Conservation (phyloP, 53 echinoderm and acorn worm species). For the Patiria pectinifera region DNA sequence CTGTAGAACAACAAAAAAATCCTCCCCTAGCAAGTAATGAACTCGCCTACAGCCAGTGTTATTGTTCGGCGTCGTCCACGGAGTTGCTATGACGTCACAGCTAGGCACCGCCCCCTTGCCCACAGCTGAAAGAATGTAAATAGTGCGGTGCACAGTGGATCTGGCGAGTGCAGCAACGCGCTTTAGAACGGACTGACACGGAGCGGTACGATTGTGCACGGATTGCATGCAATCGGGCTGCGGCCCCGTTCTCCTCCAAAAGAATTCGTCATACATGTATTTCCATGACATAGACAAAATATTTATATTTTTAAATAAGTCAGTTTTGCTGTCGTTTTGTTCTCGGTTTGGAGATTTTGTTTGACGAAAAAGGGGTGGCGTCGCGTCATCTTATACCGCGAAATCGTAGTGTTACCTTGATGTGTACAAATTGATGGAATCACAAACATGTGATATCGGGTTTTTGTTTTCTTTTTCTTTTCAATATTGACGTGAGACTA, state of each 20-base stretch:
- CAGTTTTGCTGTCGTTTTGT: neutral
- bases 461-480: neutral
- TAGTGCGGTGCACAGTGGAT: constrained; percentile 10
- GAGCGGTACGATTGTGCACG: neutral
- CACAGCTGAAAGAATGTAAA: neutral
- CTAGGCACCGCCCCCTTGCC: constrained; percentile 55
- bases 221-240: neutral
- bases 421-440: neutral
- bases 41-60: constrained; percentile 35
- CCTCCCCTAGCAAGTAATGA: constrained; percentile 43
- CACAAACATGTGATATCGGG: neutral
- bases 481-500: neutral
- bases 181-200: neutral
- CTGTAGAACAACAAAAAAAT: neutral
- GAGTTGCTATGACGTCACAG: constrained; percentile 66
- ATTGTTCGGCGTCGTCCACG: constrained; percentile 47
- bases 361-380: neutral
- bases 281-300: constrained; percentile 4
- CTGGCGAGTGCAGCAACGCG: neutral
- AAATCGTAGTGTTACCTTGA: neutral
- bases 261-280: neutral
- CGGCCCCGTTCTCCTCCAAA: neutral
- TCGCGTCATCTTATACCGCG: neutral
- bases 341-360: neutral
- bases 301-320: neutral